A percentile compares a stretch with the other conserved stretches of the same genome.
Evolutionary conservation across 2,888 invertebrate species (phyloP).

Genomic region (Hermaeophaga mercurialis): DNA sequence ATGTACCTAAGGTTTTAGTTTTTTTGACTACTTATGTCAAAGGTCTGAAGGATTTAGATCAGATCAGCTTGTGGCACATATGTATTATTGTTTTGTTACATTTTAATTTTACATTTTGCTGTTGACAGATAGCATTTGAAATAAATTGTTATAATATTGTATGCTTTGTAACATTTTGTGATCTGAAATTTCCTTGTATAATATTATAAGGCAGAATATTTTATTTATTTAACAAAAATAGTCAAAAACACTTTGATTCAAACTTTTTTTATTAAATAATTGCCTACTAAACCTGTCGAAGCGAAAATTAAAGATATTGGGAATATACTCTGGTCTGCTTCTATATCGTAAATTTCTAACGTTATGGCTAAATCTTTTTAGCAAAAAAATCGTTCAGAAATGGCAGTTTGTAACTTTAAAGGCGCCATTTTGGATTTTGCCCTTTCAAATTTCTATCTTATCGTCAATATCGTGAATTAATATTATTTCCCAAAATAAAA

Average conservation of each 20-base stretch:
- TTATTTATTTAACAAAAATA: constrained; percentile 14
- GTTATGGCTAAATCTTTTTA: constrained; percentile 32
- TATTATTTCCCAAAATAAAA: too few species aligned
- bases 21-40: constrained; percentile 12
- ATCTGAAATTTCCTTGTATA: constrained; percentile 8
- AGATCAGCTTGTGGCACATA: not conserved
- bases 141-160: too few species aligned
- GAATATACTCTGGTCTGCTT: constrained; percentile 40
- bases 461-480: too few species aligned
- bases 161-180: too few species aligned
- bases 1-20: constrained; percentile 9
- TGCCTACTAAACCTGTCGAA: constrained; percentile 37
- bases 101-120: too few species aligned
- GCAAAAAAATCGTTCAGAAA: constrained; percentile 10
- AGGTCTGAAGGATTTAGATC: constrained; percentile 1
- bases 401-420: constrained; percentile 23
- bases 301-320: constrained; percentile 35
- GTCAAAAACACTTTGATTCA: constrained; percentile 13
- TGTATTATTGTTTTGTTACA: too few species aligned
- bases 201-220: constrained; percentile 24
- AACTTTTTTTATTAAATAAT: constrained; percentile 27
- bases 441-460: too few species aligned
- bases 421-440: constrained; percentile 12
- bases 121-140: too few species aligned
- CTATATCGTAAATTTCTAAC: constrained; percentile 32